Conservation (phyloP, 2,113 vertebrate genomes). For the Raja brachyura region DNA sequence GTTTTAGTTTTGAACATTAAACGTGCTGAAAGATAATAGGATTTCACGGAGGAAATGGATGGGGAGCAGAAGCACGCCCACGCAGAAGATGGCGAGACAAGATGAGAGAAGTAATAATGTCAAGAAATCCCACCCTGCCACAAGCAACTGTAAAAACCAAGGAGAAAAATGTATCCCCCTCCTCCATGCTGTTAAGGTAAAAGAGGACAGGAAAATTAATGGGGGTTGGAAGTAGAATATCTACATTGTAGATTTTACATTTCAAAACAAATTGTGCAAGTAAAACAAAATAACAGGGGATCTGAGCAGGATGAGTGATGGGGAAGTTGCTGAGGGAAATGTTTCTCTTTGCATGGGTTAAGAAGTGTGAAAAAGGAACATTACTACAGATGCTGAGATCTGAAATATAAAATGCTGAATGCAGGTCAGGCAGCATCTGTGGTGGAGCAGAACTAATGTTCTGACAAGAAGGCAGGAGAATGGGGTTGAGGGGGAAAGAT, state of each 20-base stretch:
- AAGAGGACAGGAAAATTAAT: neutral
- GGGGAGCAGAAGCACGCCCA: neutral
- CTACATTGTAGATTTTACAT: neutral
- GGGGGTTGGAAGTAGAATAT: neutral
- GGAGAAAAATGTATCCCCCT: too few relatives aligned
- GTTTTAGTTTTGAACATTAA: neutral
- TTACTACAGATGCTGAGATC: too few relatives aligned
- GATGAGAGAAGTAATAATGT: too few relatives aligned
- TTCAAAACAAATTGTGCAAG: neutral
- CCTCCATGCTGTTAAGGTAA: too few relatives aligned
- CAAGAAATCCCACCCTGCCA: too few relatives aligned
- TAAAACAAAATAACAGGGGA: neutral
- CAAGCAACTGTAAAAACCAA: too few relatives aligned
- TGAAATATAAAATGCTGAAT: too few relatives aligned
- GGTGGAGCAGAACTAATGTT: too few relatives aligned
- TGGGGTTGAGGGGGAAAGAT: too few relatives aligned
- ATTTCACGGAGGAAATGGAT: neutral
- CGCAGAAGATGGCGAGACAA: too few relatives aligned
- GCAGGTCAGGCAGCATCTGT: too few relatives aligned
- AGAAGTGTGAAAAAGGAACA: neutral
- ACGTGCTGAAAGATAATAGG: neutral
- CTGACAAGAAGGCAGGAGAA: too few relatives aligned
- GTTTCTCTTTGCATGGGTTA: neutral
- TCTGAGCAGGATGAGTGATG: neutral
- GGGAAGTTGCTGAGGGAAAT: neutral